Conservation (phyloP, 2,113 vertebrate species). For the Mustela nigripes region DNA sequence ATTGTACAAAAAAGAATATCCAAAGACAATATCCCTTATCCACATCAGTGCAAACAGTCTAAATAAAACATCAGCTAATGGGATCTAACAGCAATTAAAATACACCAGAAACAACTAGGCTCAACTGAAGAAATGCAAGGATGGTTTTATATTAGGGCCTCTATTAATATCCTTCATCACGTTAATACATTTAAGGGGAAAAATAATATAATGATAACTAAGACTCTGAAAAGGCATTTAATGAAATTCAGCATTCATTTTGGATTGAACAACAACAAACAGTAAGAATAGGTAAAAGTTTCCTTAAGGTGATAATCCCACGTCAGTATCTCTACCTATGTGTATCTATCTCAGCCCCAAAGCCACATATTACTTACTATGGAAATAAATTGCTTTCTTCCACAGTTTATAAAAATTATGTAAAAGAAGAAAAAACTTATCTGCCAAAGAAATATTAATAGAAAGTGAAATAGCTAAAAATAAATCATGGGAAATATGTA, state of each 20-base stretch:
- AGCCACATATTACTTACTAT: background rate
- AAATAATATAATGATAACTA: background rate
- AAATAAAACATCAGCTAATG: background rate
- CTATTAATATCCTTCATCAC: background rate
- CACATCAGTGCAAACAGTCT: background rate
- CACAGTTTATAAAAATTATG: background rate
- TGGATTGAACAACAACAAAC: background rate
- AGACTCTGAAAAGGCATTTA: background rate
- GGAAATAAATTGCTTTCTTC: slow-evolving; percentile 19
- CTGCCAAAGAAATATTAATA: background rate
- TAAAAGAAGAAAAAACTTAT: background rate
- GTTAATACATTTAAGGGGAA: background rate
- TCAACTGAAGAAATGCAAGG: background rate
- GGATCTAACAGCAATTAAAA: background rate
- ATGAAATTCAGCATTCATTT: background rate
- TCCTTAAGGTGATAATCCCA: background rate
- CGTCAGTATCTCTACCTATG: background rate
- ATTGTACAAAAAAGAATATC: background rate
- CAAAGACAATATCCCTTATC: background rate
- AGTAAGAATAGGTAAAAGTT: background rate
- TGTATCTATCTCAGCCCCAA: background rate
- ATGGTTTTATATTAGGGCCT: background rate
- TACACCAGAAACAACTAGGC: background rate
- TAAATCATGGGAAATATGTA: background rate
- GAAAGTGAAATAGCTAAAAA: slow-evolving; percentile 28